Evolutionary conservation across 2,113 vertebrate genomes (phyloP).

Genomic region (Stictonetta naevosa): DNA sequence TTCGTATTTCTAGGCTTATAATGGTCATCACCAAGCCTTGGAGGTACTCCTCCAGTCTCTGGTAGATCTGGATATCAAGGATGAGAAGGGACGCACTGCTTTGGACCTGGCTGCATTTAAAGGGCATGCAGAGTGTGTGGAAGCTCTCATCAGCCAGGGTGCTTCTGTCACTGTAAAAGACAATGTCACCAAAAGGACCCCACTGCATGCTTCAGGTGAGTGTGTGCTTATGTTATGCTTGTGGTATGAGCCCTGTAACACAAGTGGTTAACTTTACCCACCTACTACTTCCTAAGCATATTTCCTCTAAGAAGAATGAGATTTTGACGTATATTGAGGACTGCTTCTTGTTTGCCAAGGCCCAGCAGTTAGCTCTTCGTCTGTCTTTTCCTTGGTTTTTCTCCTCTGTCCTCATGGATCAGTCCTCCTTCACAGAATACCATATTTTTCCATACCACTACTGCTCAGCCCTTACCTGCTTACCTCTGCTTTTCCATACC

Average conservation of each 20-base stretch:
- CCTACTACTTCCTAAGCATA: rapidly evolving
- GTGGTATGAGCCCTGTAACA: not conserved
- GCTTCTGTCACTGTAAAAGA: conserved; percentile 90
- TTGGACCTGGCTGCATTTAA: conserved; percentile 90
- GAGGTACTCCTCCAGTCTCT: conserved; percentile 91
- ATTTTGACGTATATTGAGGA: not conserved
- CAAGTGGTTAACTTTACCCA: not conserved
- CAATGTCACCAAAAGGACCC: conserved; percentile 83
- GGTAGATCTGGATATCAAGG: conserved; percentile 89
- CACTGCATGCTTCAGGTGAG: conserved; percentile 91
- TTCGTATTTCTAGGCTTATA: conserved; percentile 85
- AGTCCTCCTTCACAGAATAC: not conserved
- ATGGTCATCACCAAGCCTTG: conserved; percentile 93
- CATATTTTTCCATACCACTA: not conserved
- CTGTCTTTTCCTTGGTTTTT: not conserved
- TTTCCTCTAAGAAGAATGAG: not conserved
- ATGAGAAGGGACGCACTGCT: conserved; percentile 90
- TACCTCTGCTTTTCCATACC: not conserved
- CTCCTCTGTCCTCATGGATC: not conserved
- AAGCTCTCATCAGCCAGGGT: conserved; percentile 91
- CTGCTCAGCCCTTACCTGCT: not conserved
- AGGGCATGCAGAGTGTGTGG: conserved; percentile 91
- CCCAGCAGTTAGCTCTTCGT: not conserved
- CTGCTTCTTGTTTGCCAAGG: not conserved
- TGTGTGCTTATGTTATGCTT: rapidly evolving